A percentile compares a stretch with the other conserved stretches of the same genome.
phyloP scores from a whole-genome alignment of 2,797 vertebrate species.

The Melanotaenia nigrans region DNA sequence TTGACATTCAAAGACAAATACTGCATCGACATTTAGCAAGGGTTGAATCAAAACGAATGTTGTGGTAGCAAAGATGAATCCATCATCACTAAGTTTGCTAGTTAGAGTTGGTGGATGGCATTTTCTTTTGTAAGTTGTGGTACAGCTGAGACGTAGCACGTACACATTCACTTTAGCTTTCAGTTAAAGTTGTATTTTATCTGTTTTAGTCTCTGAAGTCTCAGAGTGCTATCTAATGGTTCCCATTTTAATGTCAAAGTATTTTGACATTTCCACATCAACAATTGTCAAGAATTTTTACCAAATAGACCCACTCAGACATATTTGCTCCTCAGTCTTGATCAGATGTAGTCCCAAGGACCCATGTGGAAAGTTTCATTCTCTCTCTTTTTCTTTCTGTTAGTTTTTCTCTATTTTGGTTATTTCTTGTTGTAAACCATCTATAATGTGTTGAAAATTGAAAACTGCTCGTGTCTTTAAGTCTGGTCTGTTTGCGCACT shows the following conservation, averaged over 20 bases:
- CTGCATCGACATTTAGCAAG: not conserved
- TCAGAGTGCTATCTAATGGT: slow-evolving; percentile 18
- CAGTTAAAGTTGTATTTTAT: slow-evolving; percentile 19
- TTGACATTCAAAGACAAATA: not conserved
- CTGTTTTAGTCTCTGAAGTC: slow-evolving; percentile 14
- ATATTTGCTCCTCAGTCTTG: slow-evolving; percentile 23
- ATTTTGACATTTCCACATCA: slow-evolving; percentile 52
- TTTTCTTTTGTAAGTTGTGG: not conserved
- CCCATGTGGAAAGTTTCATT: slow-evolving; percentile 12
- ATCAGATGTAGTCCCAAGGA: slow-evolving; percentile 40
- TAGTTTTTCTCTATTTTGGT: not conserved
- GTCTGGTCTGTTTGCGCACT: slow-evolving; percentile 8
- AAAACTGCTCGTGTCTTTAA: slow-evolving; percentile 25
- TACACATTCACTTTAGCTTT: slow-evolving; percentile 9
- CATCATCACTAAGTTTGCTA: not conserved
- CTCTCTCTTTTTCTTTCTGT: slow-evolving; percentile 1
- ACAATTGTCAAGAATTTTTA: slow-evolving; percentile 37
- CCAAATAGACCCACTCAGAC: slow-evolving; percentile 25
- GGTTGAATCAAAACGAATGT: not conserved
- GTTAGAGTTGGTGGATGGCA: not conserved
- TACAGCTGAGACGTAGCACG: not conserved
- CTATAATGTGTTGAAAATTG: slow-evolving; percentile 14
- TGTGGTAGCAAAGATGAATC: slow-evolving; percentile 9
- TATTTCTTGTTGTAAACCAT: slow-evolving; percentile 41
- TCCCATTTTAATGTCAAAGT: slow-evolving; percentile 33